Percentiles rank a stretch among this genome's conserved stretches.
These are phyloP conservation scores for Epinephelus coioides DNA, from an alignment of 2,797 vertebrate species.

Conservation along the genomic window DNA sequence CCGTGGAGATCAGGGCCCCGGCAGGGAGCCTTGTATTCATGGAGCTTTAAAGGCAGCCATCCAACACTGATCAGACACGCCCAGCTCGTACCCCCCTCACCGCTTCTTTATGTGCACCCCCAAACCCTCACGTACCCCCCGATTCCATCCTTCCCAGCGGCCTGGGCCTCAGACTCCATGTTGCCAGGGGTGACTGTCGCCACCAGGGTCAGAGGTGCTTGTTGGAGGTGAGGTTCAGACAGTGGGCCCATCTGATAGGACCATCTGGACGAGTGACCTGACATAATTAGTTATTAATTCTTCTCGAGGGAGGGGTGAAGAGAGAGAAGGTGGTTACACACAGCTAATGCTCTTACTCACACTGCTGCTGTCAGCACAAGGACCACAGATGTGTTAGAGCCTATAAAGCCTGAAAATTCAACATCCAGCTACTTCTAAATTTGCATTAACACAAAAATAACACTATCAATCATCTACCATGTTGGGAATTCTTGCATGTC, in stretches of 20 bases:
- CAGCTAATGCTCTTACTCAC: conserved; percentile 59
- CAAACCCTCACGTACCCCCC: conserved; percentile 44
- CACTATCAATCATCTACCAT: neutral
- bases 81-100: conserved; percentile 79
- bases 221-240: conserved; percentile 96
- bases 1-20: conserved; percentile 87
- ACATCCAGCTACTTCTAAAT: neutral
- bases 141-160: conserved; percentile 52
- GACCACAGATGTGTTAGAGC: conserved; percentile 33
- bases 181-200: conserved; percentile 94
- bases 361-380: conserved; percentile 51
- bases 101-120: conserved; percentile 62
- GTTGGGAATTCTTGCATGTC: neutral
- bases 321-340: conserved; percentile 46
- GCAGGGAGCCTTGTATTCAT: conserved; percentile 97
- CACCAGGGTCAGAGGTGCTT: conserved; percentile 95
- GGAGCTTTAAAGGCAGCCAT: conserved; percentile 93
- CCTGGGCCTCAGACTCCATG: conserved; percentile 84
- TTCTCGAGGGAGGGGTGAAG: conserved; percentile 81
- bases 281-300: conserved; percentile 99
- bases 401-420: neutral
- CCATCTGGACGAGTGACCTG: conserved; percentile 99
- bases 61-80: conserved; percentile 92
- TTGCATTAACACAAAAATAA: neutral
- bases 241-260: conserved; percentile 96